Evolutionary conservation across 1,140 invertebrate species (phyloP).

Genomic region (Drosophila pectinifera): DNA sequence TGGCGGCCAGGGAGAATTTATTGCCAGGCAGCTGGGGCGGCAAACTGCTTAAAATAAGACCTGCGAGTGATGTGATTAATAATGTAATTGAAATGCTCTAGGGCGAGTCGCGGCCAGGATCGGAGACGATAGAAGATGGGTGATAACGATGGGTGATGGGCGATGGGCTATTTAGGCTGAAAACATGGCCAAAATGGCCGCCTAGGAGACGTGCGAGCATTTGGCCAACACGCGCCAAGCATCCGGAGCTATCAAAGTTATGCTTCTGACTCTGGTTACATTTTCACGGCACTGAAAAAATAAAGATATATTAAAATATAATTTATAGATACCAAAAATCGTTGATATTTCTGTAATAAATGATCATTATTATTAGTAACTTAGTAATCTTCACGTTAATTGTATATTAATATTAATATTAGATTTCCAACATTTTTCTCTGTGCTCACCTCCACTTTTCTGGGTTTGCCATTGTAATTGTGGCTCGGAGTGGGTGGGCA

Average conservation of each 20-base stretch:
- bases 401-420: no score
- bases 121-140: slow-evolving; percentile 6
- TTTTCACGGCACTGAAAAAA: slow-evolving; percentile 9
- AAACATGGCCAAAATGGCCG: slow-evolving; percentile 26
- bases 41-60: slow-evolving; percentile 69
- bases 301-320: no score
- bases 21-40: slow-evolving; percentile 33
- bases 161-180: slow-evolving; percentile 15
- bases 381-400: no score
- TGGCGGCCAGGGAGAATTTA: slow-evolving; percentile 56
- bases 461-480: slow-evolving; percentile 1
- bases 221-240: slow-evolving; percentile 39
- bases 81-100: slow-evolving; percentile 53
- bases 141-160: not conserved
- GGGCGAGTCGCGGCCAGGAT: slow-evolving; percentile 20
- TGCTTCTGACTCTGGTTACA: slow-evolving; percentile 37
- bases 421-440: no score
- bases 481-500: slow-evolving; percentile 27
- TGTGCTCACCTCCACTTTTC: not conserved
- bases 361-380: no score
- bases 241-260: slow-evolving; percentile 43
- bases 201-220: slow-evolving; percentile 38
- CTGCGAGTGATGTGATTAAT: slow-evolving; percentile 71
- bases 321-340: no score
- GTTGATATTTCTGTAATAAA: no score